Evolutionary conservation across 2,888 invertebrate genomes (phyloP).

Genomic region (Andrena fulva): DNA sequence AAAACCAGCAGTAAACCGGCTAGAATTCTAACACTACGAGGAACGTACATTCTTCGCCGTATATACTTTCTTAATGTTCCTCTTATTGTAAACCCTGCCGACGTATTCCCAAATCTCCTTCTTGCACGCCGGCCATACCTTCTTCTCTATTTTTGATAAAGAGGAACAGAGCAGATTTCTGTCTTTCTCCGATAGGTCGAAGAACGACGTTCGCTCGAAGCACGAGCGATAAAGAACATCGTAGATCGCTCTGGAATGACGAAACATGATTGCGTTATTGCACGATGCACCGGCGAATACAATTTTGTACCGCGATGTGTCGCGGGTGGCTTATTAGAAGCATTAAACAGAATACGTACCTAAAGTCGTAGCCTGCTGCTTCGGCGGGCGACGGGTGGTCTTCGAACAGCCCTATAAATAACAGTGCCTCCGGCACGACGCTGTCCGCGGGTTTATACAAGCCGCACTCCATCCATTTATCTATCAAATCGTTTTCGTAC

Average conservation of each 20-base stretch:
- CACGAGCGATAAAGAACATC: conserved; percentile 76
- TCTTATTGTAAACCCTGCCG: conserved; percentile 41
- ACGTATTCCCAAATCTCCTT: conserved; percentile 58
- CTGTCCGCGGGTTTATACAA: conserved; percentile 68
- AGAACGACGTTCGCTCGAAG: conserved; percentile 53
- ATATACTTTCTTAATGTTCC: conserved; percentile 55
- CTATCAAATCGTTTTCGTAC: conserved; percentile 59
- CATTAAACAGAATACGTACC: conserved; percentile 40
- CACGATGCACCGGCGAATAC: not conserved
- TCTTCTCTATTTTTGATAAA: conserved; percentile 65
- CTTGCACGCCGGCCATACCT: conserved; percentile 66
- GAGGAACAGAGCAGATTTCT: conserved; percentile 61
- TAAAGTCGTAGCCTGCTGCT: conserved; percentile 50
- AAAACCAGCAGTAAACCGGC: conserved; percentile 12
- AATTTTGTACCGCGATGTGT: not conserved
- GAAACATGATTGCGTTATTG: conserved; percentile 14
- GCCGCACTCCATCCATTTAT: conserved; percentile 74
- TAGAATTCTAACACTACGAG: conserved; percentile 6
- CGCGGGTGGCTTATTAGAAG: not conserved
- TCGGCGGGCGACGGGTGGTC: conserved; percentile 69
- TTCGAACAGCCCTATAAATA: conserved; percentile 79
- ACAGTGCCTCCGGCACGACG: conserved; percentile 76
- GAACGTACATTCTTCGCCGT: conserved; percentile 42
- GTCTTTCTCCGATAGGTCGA: conserved; percentile 65
- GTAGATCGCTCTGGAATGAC: conserved; percentile 76